A percentile compares a stretch with the other conserved stretches of the same genome.
Conservation (phyloP, 2,888 invertebrate species). For the Scaptomyza parva region DNA sequence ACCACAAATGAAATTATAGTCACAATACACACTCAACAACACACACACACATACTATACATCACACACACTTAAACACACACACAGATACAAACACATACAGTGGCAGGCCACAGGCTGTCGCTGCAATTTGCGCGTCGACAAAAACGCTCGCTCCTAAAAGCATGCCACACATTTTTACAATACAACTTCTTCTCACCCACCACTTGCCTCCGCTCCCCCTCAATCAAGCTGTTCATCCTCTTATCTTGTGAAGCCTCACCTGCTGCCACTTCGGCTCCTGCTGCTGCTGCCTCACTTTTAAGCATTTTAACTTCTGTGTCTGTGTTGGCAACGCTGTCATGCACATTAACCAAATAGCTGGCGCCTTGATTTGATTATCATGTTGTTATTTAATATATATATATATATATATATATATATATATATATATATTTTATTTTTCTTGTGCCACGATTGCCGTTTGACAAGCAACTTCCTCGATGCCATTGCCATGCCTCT, state of each 20-base stretch:
- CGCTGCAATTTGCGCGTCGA: conserved; percentile 73
- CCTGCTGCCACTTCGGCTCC: conserved; percentile 1
- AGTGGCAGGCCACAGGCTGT: conserved; percentile 63
- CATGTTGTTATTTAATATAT: conserved; percentile 41
- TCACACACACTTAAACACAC: conserved; percentile 14
- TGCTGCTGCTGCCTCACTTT: conserved; percentile 57
- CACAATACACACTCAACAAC: conserved; percentile 29
- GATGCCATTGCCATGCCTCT: conserved; percentile 30
- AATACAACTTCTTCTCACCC: not conserved
- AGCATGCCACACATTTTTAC: conserved; percentile 67
- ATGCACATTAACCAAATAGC: conserved; percentile 79
- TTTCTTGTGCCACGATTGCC: conserved; percentile 55
- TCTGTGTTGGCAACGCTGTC: conserved; percentile 24
- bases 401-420: not conserved
- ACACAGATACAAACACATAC: conserved; percentile 17
- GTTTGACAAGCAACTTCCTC: conserved; percentile 74
- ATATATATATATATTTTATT: too few relatives aligned
- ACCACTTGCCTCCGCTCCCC: not conserved
- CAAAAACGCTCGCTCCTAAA: conserved; percentile 69
- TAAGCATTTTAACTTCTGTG: conserved; percentile 66
- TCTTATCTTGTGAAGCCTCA: conserved; percentile 7
- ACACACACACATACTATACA: conserved; percentile 16
- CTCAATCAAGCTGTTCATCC: not conserved
- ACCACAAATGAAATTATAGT: conserved; percentile 80
- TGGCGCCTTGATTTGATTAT: conserved; percentile 79